phyloP scores from a whole-genome alignment of 1,140 invertebrate species.

The Adoxophyes honmai region DNA sequence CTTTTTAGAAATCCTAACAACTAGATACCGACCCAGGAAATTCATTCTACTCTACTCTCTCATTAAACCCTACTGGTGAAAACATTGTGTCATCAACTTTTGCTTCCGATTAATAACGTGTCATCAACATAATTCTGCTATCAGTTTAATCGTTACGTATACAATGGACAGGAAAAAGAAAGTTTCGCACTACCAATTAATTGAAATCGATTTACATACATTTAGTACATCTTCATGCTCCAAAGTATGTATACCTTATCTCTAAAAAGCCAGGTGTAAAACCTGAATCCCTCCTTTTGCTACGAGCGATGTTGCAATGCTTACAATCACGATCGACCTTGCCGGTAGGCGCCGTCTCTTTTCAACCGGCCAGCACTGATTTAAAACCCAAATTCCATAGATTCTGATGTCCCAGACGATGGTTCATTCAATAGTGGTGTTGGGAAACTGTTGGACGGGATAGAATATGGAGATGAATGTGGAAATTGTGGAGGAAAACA shows the following conservation, averaged over 20 bases:
- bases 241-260: constrained; percentile 41
- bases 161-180: background rate
- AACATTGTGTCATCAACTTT: no score
- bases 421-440: constrained; percentile 11
- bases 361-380: constrained; percentile 16
- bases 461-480: constrained; percentile 47
- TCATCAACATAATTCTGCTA: background rate
- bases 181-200: background rate
- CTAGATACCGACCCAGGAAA: no score
- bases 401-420: background rate
- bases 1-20: no score
- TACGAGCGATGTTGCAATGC: constrained; percentile 36
- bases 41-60: no score
- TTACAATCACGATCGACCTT: constrained; percentile 56
- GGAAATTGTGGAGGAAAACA: constrained; percentile 50
- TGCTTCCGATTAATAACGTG: no score
- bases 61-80: no score
- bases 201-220: constrained; percentile 6
- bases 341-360: constrained; percentile 30
- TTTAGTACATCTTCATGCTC: background rate
- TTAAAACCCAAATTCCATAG: background rate
- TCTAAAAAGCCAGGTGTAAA: constrained; percentile 45
- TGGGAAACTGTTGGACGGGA: constrained; percentile 26
- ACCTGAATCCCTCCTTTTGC: constrained; percentile 37
- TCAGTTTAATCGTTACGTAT: background rate